Base-by-base conservation (phyloP, 2,888 invertebrate genomes). In the Flexamia atlantica region DNA sequence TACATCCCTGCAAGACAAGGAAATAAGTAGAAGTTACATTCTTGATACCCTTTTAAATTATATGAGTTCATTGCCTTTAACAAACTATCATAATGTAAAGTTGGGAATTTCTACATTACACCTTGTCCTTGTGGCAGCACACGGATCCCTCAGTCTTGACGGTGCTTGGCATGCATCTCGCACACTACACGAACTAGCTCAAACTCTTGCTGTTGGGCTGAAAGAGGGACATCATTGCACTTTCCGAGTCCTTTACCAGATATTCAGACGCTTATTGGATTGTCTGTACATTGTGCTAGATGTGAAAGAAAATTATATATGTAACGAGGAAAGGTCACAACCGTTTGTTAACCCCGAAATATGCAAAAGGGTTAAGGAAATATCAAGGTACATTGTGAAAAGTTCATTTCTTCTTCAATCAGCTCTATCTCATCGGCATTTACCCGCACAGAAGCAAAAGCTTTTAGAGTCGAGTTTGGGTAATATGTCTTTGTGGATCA, bases 201-300 rank as follows among this genome's bases (percentile, higher is more conserved):
- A 50, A 7, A 4, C 50, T 4, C 50, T 50, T 7, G 17, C 12
- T 50, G 9, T 50, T 50, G 50, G 17, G 9, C n/a, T 50, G 9
- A 7, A 50, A n/a, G 4, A 17, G 7, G 7, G 4, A 9, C 4
- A 4, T 4, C 17, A n/a, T n/a, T n/a, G n/a, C n/a, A n/a, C n/a
- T n/a, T n/a, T n/a, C n/a, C n/a, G n/a, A n/a, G n/a, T n/a, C n/a
- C 50, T 50, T 50, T 50, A 50, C 17, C 50, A 50, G 50, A 50
- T 50, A 17, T 50, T 14, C 50, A 50, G 12, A 4, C 50, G n/a
- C 17, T 14, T 50, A 14, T 17, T 50, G 17, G 50, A 50, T 50
- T 50, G 50, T 17, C 10, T 50, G 10, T 50, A 50, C 17, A n/a
- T 50, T 4, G n/a, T 50, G n/a, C 4, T 50, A 50, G 50, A 50